Conservation (phyloP, 2,888 invertebrate species). For the Scrobipalpa costella region DNA sequence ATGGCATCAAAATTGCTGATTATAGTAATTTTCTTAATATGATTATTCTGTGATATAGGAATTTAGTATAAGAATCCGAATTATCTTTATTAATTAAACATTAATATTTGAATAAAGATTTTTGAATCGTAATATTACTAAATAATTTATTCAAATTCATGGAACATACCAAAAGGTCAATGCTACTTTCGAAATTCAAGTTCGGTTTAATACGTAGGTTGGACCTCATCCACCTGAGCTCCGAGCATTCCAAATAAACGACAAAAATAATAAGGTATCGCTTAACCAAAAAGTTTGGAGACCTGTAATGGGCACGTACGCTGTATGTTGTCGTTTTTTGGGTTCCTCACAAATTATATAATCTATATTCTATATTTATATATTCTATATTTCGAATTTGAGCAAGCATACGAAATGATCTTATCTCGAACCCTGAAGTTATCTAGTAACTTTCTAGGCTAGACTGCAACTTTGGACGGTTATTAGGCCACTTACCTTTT, state of each 20-base stretch:
- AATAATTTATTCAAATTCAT: slow-evolving; percentile 21
- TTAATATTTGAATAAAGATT: neutral
- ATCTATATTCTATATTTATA: too few relatives aligned
- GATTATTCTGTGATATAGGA: too few relatives aligned
- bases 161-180: slow-evolving; percentile 34
- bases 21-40: too few relatives aligned
- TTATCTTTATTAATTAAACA: neutral
- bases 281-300: slow-evolving; percentile 4
- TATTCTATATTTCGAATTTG: too few relatives aligned
- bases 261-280: slow-evolving; percentile 27
- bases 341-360: too few relatives aligned
- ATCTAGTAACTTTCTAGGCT: neutral
- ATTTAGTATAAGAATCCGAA: too few relatives aligned
- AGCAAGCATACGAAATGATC: too few relatives aligned
- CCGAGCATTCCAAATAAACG: slow-evolving; percentile 26
- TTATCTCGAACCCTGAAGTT: neutral
- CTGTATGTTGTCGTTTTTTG: neutral
- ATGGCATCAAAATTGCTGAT: too few relatives aligned
- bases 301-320: slow-evolving; percentile 4
- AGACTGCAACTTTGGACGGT: neutral
- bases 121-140: neutral
- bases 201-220: slow-evolving; percentile 29
- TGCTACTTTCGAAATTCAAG: slow-evolving; percentile 37
- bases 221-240: slow-evolving; percentile 23
- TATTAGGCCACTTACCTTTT: slow-evolving; percentile 67